Conservation (phyloP, 1,140 invertebrate species). For the Sarcophaga bullata region DNA sequence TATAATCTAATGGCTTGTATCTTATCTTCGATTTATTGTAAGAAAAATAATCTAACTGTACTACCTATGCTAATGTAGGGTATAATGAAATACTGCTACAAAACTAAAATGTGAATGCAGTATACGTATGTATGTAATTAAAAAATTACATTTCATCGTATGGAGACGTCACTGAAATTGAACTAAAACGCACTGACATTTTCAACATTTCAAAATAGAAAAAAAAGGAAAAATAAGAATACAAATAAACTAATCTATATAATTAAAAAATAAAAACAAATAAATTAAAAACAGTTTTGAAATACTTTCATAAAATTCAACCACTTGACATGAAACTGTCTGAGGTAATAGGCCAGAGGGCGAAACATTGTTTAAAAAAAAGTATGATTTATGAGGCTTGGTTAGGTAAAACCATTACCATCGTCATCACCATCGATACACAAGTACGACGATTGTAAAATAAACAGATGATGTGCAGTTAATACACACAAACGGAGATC, state of each 20-base stretch:
- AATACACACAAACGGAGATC: no score
- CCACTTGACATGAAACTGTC: neutral
- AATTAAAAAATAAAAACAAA: neutral
- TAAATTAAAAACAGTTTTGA: neutral
- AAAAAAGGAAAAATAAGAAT: neutral
- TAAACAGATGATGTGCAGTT: no score
- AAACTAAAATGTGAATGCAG: neutral
- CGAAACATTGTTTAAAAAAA: neutral
- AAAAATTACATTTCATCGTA: constrained; percentile 25
- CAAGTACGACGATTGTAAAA: no score
- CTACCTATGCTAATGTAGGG: no score
- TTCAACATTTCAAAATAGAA: constrained; percentile 27
- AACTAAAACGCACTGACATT: constrained; percentile 29
- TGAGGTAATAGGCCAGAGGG: neutral
- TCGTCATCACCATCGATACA: no score
- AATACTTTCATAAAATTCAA: no score
- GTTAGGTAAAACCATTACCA: neutral
- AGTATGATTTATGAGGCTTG: neutral
- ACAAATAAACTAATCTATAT: neutral
- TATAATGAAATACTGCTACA: neutral
- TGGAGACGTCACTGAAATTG: constrained; percentile 17
- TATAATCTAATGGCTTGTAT: no score
- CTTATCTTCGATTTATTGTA: no score
- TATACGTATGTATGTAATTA: constrained; percentile 12
- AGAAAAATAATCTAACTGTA: no score